These are phyloP conservation scores for Crocallis elinguaria DNA, from an alignment of 2,888 invertebrate species.

Conservation along the genomic window DNA sequence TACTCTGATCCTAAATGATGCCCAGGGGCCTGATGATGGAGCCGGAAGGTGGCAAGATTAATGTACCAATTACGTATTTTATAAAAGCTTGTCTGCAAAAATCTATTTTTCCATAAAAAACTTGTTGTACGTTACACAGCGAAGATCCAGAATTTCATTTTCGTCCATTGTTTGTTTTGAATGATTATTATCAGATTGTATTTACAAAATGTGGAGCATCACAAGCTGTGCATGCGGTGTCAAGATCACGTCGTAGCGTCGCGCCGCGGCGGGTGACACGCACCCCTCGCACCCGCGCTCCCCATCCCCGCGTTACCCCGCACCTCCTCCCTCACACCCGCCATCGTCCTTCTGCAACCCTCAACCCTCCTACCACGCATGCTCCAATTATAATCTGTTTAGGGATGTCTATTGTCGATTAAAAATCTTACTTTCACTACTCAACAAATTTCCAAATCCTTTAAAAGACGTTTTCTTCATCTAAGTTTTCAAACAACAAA, in stretches of 20 bases:
- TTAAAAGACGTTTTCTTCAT: slow-evolving; percentile 8
- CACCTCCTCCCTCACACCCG: slow-evolving; percentile 46
- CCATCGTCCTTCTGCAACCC: slow-evolving; percentile 55
- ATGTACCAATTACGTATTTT: no score
- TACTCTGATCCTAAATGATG: no score
- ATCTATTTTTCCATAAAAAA: no score
- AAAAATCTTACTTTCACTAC: slow-evolving; percentile 45
- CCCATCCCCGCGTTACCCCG: slow-evolving; percentile 50
- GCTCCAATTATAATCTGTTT: slow-evolving; percentile 84
- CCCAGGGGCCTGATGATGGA: no score
- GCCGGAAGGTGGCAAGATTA: no score
- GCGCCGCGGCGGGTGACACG: slow-evolving; percentile 71
- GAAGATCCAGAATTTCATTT: slow-evolving; percentile 16
- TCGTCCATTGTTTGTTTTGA: slow-evolving; percentile 38
- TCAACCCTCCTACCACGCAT: slow-evolving; percentile 81
- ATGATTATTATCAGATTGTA: slow-evolving; percentile 49
- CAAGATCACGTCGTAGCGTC: slow-evolving; percentile 78
- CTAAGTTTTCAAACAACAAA: slow-evolving; percentile 17
- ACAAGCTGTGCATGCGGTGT: slow-evolving; percentile 77
- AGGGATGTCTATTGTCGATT: slow-evolving; percentile 82
- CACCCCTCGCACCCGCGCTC: slow-evolving; percentile 52
- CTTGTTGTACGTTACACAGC: slow-evolving; percentile 14
- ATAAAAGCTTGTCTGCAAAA: no score
- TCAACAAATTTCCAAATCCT: slow-evolving; percentile 12
- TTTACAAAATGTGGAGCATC: slow-evolving; percentile 62